These are phyloP conservation scores for Drosophila lacertosa DNA, from an alignment of 1,140 invertebrate species.

Conservation along the genomic window DNA sequence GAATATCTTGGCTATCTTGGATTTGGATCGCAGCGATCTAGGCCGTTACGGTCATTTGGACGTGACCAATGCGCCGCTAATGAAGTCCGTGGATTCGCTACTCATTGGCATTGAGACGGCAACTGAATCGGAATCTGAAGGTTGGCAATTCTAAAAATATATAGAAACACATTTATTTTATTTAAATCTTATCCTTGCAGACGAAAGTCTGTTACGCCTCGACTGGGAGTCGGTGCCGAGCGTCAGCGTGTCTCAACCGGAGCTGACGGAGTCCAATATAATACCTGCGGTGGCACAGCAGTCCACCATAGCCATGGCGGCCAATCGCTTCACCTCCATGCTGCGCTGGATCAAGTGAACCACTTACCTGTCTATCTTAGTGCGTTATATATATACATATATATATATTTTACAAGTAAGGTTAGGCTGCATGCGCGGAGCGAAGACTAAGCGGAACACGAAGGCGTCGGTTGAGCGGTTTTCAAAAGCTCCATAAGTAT, in stretches of 20 bases:
- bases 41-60: slow-evolving; percentile 85
- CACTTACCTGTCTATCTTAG: slow-evolving; percentile 17
- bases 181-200: slow-evolving; percentile 49
- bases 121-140: slow-evolving; percentile 88
- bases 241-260: slow-evolving; percentile 58
- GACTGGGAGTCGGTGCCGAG: slow-evolving; percentile 89
- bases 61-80: slow-evolving; percentile 71
- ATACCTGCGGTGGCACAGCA: slow-evolving; percentile 85
- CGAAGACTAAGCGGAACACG: not conserved
- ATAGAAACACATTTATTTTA: no score
- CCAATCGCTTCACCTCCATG: slow-evolving; percentile 87
- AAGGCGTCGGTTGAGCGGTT: not conserved
- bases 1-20: slow-evolving; percentile 90
- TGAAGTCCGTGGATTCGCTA: slow-evolving; percentile 86
- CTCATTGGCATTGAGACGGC: slow-evolving; percentile 86
- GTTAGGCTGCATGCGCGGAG: slow-evolving; percentile 5
- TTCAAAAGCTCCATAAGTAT: slow-evolving; percentile 7
- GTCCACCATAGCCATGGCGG: slow-evolving; percentile 87
- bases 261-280: slow-evolving; percentile 64
- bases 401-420: slow-evolving; percentile 21
- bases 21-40: slow-evolving; percentile 87
- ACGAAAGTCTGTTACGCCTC: slow-evolving; percentile 87
- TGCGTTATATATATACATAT: slow-evolving; percentile 16
- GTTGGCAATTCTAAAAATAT: slow-evolving; percentile 25
- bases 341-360: slow-evolving; percentile 85